Conservation (phyloP, 64 coral and sea anemone genomes). For the Exaiptasia diaphana region DNA sequence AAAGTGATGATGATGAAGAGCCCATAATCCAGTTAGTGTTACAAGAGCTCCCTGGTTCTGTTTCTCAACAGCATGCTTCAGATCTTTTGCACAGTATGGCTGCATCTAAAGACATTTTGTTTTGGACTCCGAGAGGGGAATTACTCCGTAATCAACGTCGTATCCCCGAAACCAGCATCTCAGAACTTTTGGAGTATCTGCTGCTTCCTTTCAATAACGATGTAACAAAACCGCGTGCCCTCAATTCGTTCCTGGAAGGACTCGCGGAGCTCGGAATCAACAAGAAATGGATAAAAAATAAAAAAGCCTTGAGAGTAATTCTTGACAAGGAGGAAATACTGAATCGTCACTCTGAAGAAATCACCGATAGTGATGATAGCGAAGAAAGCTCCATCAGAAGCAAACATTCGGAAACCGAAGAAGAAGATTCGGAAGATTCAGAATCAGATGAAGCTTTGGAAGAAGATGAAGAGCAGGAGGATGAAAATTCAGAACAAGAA, state of each 20-base stretch:
- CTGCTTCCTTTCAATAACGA: background rate
- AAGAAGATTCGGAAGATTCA: background rate
- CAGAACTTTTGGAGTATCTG: background rate
- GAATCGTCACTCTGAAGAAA: background rate
- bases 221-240: background rate
- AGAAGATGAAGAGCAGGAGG: too few relatives aligned
- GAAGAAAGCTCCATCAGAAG: background rate
- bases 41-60: background rate
- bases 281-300: background rate
- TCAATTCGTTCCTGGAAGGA: background rate
- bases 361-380: background rate
- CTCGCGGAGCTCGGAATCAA: background rate
- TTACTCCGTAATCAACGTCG: background rate
- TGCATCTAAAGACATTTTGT: background rate
- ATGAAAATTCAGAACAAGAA: too few relatives aligned
- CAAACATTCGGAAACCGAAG: background rate
- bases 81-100: constrained; percentile 10
- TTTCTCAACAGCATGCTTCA: background rate
- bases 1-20: background rate
- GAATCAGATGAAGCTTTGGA: too few relatives aligned
- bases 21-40: background rate
- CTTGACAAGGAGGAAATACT: background rate
- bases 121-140: background rate
- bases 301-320: background rate
- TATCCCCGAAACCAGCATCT: background rate